Evolutionary conservation across 2,113 vertebrate species (phyloP), one percentile per base, ranked within the genome.

Genomic region (Shinisaurus crocodilurus): DNA sequence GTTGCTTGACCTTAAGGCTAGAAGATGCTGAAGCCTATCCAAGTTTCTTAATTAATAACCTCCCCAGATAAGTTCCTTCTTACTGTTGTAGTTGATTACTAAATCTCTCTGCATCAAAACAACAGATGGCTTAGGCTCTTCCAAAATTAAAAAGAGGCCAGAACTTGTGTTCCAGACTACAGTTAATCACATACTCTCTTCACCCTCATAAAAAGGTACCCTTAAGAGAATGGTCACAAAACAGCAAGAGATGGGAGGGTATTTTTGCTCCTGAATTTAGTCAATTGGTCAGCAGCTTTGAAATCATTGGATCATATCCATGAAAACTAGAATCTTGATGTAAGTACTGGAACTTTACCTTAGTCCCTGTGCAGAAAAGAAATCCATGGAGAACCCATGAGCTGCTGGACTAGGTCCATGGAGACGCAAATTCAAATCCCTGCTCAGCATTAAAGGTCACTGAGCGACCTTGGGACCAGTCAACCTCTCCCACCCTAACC

Each of bases 41-140:
- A 97, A 97, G 90, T 97, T 95, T 95, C 92, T 96, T 97, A 97
- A 97, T 97, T 97, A 97, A 97, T 94, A 96, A 87, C 87, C 95
- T 97, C 96, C 95, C 96, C 90, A 96, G 97, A 97, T 94, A 96
- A 97, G 97, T 95, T 96, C 83, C 92, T 94, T 97, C 96, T 96
- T 97, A 96, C 92, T 94, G 92, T 80, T 95, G 79, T 90, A 94
- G 93, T 94, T 96, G 94, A 97, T 97, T 97, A 95, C 93, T 97
- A 96, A 96, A 96, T 96, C 95, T 96, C 95, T 95, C 85, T 94
- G 96, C 94, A 96, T 97, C 94, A 94, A 96, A 94, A 94, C 96
- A 97, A 96, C 96, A 98, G 96, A 97, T 97, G 96, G 96, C 91
- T 96, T 96, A 96, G 95, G 87, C 96, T 96, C 92, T 95, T 94